Conservation (phyloP, 1,140 invertebrate species). For the Leptonema lineaticorne region DNA sequence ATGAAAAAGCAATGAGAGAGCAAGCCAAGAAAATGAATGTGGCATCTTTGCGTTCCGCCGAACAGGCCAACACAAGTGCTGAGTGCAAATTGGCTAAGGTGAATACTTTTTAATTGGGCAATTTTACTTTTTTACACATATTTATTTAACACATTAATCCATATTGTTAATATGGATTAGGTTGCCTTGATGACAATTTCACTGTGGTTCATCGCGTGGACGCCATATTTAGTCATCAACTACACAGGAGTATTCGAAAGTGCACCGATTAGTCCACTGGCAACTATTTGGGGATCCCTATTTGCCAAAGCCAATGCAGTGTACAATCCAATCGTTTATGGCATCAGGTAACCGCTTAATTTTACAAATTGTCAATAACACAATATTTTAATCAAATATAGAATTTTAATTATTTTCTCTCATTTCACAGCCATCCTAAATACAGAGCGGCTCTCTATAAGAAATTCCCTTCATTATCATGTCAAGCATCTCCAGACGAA, state of each 20-base stretch:
- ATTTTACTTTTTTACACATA: not conserved
- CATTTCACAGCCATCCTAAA: slow-evolving; percentile 59
- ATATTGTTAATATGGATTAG: slow-evolving; percentile 45
- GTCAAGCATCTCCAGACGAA: slow-evolving; percentile 57
- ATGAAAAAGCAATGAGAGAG: slow-evolving; percentile 79
- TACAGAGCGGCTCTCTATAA: slow-evolving; percentile 64
- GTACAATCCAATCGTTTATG: slow-evolving; percentile 83
- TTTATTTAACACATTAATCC: not conserved
- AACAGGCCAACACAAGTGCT: slow-evolving; percentile 66
- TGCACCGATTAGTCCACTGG: slow-evolving; percentile 67
- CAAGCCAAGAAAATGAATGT: slow-evolving; percentile 88
- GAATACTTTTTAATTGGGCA: not conserved
- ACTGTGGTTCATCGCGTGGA: slow-evolving; percentile 84
- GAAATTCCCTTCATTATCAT: slow-evolving; percentile 62
- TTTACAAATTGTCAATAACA: not conserved
- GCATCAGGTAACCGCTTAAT: slow-evolving; percentile 56
- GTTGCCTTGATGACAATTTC: slow-evolving; percentile 80
- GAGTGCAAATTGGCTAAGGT: slow-evolving; percentile 77
- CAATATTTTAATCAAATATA: not conserved
- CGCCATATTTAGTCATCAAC: slow-evolving; percentile 81
- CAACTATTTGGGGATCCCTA: slow-evolving; percentile 75
- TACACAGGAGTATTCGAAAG: slow-evolving; percentile 71
- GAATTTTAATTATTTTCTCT: not conserved
- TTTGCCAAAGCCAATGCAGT: slow-evolving; percentile 79
- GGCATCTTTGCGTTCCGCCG: slow-evolving; percentile 69